Conservation (phyloP, 2,888 invertebrate genomes). For the Phania funesta region DNA sequence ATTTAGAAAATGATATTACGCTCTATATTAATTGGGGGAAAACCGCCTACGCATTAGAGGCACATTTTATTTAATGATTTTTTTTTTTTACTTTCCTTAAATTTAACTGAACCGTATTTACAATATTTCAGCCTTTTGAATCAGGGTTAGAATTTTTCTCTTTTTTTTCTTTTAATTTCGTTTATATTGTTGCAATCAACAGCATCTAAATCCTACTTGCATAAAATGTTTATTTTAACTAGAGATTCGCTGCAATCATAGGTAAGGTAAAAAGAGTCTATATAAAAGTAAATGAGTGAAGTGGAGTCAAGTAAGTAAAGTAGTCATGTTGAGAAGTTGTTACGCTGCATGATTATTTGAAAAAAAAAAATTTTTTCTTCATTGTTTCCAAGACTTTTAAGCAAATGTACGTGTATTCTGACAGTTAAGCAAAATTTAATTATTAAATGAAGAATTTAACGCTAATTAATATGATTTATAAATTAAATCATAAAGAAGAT, state of each 20-base stretch:
- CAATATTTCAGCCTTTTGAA: not conserved
- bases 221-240: constrained; percentile 15
- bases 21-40: too few relatives aligned
- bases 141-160: not conserved
- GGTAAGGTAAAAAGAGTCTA: not conserved
- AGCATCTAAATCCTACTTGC: constrained; percentile 16
- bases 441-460: constrained; percentile 54
- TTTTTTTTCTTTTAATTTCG: not conserved
- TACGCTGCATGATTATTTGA: constrained; percentile 14
- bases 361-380: not conserved
- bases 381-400: constrained; percentile 7
- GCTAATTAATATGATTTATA: constrained; percentile 49
- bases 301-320: constrained; percentile 6
- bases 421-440: constrained; percentile 39
- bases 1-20: too few relatives aligned
- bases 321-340: constrained; percentile 36
- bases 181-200: constrained; percentile 9
- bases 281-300: constrained; percentile 7
- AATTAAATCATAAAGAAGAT: constrained; percentile 40
- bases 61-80: too few relatives aligned
- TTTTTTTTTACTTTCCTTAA: not conserved
- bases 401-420: constrained; percentile 44
- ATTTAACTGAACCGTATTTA: constrained; percentile 22
- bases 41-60: too few relatives aligned
- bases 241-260: constrained; percentile 5